A percentile compares a stretch with the other conserved stretches of the same genome.
Conservation (phyloP, 2,888 invertebrate genomes). For the Selenia dentaria region DNA sequence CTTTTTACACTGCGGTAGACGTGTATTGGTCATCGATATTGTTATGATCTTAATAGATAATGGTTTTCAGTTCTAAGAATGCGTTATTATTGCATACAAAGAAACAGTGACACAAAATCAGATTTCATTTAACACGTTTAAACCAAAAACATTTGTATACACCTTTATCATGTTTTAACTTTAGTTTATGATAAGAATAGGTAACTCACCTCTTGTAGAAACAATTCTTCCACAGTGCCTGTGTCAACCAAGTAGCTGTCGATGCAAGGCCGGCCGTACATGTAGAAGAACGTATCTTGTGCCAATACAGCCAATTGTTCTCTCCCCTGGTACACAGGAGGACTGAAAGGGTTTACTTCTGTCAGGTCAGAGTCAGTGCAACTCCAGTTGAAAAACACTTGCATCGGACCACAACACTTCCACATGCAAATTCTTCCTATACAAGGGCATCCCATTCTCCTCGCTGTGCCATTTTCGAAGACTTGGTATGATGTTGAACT, state of each 20-base stretch:
- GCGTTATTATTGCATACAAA: too few species aligned
- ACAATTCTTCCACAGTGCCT: constrained; percentile 48
- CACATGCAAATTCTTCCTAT: constrained; percentile 62
- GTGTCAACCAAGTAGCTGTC: constrained; percentile 63
- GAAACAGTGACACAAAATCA: too few species aligned
- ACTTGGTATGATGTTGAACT: constrained; percentile 58
- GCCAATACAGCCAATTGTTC: constrained; percentile 46
- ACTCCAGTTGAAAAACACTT: constrained; percentile 45
- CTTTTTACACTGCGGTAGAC: too few species aligned
- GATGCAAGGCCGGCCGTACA: constrained; percentile 51
- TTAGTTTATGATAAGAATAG: too few species aligned
- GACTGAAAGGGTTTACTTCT: constrained; percentile 61
- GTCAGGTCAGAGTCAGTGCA: constrained; percentile 48
- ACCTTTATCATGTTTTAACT: too few species aligned
- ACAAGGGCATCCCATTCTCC: constrained; percentile 66
- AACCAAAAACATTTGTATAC: too few species aligned
- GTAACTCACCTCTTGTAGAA: constrained; percentile 64
- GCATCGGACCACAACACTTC: constrained; percentile 60
- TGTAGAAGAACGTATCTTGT: constrained; percentile 60
- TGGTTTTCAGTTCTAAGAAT: too few species aligned
- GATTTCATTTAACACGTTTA: too few species aligned
- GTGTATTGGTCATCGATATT: too few species aligned
- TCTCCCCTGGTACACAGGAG: constrained; percentile 58
- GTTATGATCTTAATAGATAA: too few species aligned
- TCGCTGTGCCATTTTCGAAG: constrained; percentile 41